These are phyloP conservation scores for Pyrocoelia pectoralis DNA, from an alignment of 2,888 invertebrate species.

Conservation along the genomic window DNA sequence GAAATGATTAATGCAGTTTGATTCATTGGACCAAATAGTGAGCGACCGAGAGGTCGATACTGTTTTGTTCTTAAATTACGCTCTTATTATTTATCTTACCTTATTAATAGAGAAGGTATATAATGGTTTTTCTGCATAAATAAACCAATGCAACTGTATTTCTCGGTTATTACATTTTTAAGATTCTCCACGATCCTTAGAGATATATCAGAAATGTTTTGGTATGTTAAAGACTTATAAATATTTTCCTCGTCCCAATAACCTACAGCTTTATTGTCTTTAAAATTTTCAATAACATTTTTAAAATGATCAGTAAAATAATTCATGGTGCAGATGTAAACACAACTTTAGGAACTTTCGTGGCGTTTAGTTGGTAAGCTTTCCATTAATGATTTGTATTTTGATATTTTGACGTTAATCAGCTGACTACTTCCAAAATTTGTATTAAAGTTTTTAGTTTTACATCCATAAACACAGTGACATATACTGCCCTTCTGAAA, in stretches of 20 bases:
- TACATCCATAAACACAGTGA: too few species aligned
- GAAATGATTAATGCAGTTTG: too few species aligned
- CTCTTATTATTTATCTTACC: too few species aligned
- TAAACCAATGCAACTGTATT: constrained; percentile 58
- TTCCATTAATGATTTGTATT: neutral
- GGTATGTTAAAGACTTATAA: constrained; percentile 8
- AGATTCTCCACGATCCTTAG: too few species aligned
- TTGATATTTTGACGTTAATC: neutral
- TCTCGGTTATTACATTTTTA: neutral
- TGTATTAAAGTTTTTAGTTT: too few species aligned
- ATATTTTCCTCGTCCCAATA: constrained; percentile 18
- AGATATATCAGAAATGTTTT: neutral
- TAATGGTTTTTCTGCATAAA: constrained; percentile 63
- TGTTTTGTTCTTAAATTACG: too few species aligned
- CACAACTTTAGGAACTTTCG: neutral
- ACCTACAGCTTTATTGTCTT: constrained; percentile 7
- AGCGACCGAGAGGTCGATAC: too few species aligned
- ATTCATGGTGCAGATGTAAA: constrained; percentile 1
- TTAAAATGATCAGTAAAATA: constrained; percentile 2
- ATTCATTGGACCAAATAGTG: too few species aligned
- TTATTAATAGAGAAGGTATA: constrained; percentile 65
- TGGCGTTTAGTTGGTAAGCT: neutral
- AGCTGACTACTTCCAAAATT: neutral
- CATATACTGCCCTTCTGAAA: too few species aligned
- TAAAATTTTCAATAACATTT: constrained; percentile 11